Evolutionary conservation across 2,113 vertebrate genomes (phyloP), one percentile per base, ranked within the genome.

Genomic region (Laticauda colubrina): DNA sequence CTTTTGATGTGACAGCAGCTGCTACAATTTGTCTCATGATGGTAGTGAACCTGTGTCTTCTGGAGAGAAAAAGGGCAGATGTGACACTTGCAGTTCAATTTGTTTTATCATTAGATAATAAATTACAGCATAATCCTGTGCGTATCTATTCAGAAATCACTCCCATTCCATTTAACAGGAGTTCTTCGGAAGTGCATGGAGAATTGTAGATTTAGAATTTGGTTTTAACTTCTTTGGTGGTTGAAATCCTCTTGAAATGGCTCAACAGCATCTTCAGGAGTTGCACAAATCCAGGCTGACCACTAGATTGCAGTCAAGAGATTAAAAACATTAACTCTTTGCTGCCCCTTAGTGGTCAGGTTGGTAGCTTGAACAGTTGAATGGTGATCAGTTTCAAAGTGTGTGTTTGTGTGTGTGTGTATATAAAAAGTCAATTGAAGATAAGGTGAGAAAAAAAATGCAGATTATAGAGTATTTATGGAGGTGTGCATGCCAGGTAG

Each of bases 1-100:
- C 34, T 39, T 39, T 81, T 81, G 75, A 81, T 81, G 34, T 81
- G 75, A 81, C 75, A 43, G 75, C 75, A 43, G 75, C 75, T 81
- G 75, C 75, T 81, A 81, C 34, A 21, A 43, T 43, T 81, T 81
- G 34, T 81, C 34, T 96, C 97, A 94, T 96, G 97, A 96, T 95
- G 97, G 34, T 95, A 96, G 96, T 91, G 94, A 97, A 97, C 94
- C 90, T 91, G 9, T 2, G 90, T 95, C 94, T 96, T 97, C 96
- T 90, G 90, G 94, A 96, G 96, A 90, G 85, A 96, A 90, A 91
- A 96, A 95, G 93, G 95, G 93, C 96, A 89, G 92, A 95, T 26
- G 45, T 26, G 85, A 51, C 43, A 51, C 24, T 87, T 87, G 45
- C 23, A 87, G 45, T 87, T 93, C 18, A 88, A 92, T 90, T 29